Evolutionary conservation across 2,113 vertebrate genomes (phyloP).

Genomic region (Callithrix jacchus): DNA sequence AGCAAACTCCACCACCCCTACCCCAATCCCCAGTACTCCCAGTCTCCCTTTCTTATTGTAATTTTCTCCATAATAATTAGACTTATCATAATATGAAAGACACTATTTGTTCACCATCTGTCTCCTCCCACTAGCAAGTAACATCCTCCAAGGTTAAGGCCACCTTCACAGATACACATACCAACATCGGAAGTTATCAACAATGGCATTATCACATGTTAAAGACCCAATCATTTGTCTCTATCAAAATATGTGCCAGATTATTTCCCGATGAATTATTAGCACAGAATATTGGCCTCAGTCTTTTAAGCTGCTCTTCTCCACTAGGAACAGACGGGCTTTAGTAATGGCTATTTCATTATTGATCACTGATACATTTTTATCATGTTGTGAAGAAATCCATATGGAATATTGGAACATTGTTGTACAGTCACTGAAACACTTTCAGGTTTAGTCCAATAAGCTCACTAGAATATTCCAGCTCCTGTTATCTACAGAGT

Average conservation of each 20-base stretch:
- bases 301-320: background rate
- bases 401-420: background rate
- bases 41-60: background rate
- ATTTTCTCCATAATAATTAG: background rate
- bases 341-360: slow-evolving; percentile 14
- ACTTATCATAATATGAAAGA: background rate
- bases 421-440: background rate
- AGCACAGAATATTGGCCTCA: background rate
- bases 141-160: background rate
- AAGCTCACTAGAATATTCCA: slow-evolving; percentile 5
- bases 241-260: background rate
- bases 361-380: slow-evolving; percentile 8
- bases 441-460: background rate
- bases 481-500: background rate
- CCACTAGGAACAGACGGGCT: background rate
- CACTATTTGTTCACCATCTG: background rate
- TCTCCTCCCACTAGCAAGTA: background rate
- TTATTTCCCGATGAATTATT: background rate
- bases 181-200: background rate
- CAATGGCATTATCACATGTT: background rate
- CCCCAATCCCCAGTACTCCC: background rate
- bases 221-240: background rate
- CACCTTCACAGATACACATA: background rate
- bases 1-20: background rate
- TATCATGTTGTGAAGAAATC: slow-evolving; percentile 32